Evolutionary conservation across 2,113 vertebrate species (phyloP), one percentile per base, ranked within the genome.

Genomic region (Oncorhynchus nerka): DNA sequence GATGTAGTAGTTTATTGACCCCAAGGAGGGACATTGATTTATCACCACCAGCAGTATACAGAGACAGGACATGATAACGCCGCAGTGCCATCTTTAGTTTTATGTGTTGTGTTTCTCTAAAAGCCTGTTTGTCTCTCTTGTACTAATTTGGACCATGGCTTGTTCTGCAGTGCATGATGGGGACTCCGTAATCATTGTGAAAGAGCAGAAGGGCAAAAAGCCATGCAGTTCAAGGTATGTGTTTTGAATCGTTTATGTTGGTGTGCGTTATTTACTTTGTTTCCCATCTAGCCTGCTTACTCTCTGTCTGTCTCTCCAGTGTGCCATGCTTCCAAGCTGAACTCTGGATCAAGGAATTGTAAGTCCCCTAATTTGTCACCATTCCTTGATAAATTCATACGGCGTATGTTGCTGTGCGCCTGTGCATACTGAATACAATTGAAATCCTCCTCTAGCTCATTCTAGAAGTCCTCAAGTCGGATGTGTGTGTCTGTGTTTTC

Each of bases 341-440:
- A 59, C 87, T 97, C 3, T 99, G 97, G 97, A 99, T 98, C 90
- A 99, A 97, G 92, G 97, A 99, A 90, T 84, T 99, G 97, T 99
- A 88, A 97, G 96, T 95, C 11, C 4, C 28, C 13, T 13, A 4
- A 13, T 83, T 86, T 32, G 20, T 16, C 30, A 19, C 19, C 16
- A 20, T 64, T 66, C 49, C 16, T 55, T 55, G 15, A 19, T 19
- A 2, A 22, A 57, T 57, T 20, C 55, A 16, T 57, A 20, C 16
- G 2, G 39, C 6, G 39, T 45, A 45, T n/a, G 1, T 64, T n/a
- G 16, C n/a, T 64, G 4, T 4, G 16, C 7, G 1, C 59, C 59
- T 65, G 30, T 32, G 66, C 28, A 15, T 8, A 45, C 39, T 45
- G 34, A 19, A 68, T 32, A 68, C 13, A 34, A 34, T 24, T 55